Evolutionary conservation across 2,888 invertebrate genomes (phyloP).

Genomic region (Timema podura): DNA sequence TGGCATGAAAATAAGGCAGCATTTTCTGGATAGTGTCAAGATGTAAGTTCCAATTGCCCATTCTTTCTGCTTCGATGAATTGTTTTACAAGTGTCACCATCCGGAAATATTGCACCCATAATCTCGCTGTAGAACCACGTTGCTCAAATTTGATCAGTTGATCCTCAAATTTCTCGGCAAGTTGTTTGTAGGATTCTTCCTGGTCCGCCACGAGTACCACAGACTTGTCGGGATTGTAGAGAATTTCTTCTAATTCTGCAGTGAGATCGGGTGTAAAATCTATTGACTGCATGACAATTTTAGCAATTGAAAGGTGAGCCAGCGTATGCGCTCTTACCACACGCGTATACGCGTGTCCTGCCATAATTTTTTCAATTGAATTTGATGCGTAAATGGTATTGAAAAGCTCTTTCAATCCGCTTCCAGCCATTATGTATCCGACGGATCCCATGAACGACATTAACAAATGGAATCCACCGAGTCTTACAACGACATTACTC

Average conservation of each 20-base stretch:
- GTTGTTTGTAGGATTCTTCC: not conserved
- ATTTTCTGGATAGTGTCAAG: constrained; percentile 26
- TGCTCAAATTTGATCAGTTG: not conserved
- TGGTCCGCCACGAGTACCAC: not conserved
- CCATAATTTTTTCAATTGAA: constrained; percentile 16
- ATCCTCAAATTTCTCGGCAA: constrained; percentile 4
- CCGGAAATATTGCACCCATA: constrained; percentile 27
- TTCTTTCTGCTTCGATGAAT: constrained; percentile 22
- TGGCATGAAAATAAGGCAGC: constrained; percentile 27
- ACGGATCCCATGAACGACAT: constrained; percentile 26
- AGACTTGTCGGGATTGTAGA: not conserved
- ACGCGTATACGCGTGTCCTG: constrained; percentile 17
- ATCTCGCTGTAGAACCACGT: constrained; percentile 21
- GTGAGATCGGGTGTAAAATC: not conserved
- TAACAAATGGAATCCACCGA: constrained; percentile 29
- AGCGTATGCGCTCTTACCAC: constrained; percentile 11
- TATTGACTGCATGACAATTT: constrained; percentile 7
- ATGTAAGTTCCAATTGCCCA: constrained; percentile 26
- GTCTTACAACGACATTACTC: constrained; percentile 29
- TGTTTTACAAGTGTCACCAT: constrained; percentile 23
- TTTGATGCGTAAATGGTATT: constrained; percentile 7
- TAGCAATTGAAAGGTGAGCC: not conserved
- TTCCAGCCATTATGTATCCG: constrained; percentile 27
- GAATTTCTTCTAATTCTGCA: not conserved
- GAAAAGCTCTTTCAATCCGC: constrained; percentile 12